Base-by-base conservation (phyloP, 2,888 invertebrate genomes). In the Macrosiphum euphorbiae region DNA sequence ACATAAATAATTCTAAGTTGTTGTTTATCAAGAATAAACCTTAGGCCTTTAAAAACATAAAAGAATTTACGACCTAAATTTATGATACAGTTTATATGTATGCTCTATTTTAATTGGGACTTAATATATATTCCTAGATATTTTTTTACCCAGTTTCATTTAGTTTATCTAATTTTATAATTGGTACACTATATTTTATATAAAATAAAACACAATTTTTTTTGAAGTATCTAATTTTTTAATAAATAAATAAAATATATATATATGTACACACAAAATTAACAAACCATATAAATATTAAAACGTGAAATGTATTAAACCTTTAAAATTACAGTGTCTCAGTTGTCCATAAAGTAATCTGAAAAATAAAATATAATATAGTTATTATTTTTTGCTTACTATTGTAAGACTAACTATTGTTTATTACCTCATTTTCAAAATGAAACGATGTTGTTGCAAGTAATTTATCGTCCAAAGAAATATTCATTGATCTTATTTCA, bases 311-410 rank as follows among this genome's bases (percentile, higher is more conserved):
- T 35, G 13, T 61, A 35, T 28, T 78, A n/a, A 11, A 35, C 13
- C 50, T 35, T 85, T 85, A 50, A 47, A 94, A 41, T 88, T 50
- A 3, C 5, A 86, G 11, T 0, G 84, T 47, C 50, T 90, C 61
- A 8, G 90, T 16, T 47, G 90, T 67, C 94, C 94, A 94, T 52
- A 94, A 85, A 50, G 85, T 90, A 52, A 94, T 50, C 93, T 94
- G 58, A 85, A 89, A 92, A 41, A 84, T 26, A 58, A 7, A 90
- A 93, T 61, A 5, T 61, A 11, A 16, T 90, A 50, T 13, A 87
- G 13, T 28, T 61, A 61, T 41, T 35, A 8, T 58, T 44, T 86
- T 61, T 92, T 0, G 5, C 0, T 10, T 44, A 44, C 44, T 7
- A 44, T 44, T 44, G 7, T 0, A 44, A 44, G 44, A 3, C 44